phyloP scores from a whole-genome alignment of 2,113 vertebrate species.

The Seriola quinqueradiata region DNA sequence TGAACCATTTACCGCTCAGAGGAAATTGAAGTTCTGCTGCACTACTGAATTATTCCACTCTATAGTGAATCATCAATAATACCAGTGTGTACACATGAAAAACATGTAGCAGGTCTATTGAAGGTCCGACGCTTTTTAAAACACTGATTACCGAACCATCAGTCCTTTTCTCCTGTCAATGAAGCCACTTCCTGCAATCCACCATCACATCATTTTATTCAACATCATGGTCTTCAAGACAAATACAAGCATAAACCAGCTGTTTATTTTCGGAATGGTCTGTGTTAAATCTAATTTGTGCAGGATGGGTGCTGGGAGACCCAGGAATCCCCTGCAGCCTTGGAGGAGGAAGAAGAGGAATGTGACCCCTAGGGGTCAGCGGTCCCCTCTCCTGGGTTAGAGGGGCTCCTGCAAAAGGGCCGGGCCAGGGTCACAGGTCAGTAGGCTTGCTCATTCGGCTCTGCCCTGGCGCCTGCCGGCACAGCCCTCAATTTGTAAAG shows the following conservation, averaged over 20 bases:
- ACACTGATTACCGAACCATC: not conserved
- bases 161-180: constrained; percentile 12
- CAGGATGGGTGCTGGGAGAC: constrained; percentile 78
- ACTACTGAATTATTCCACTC: not conserved
- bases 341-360: constrained; percentile 82
- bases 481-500: constrained; percentile 88
- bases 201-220: constrained; percentile 46
- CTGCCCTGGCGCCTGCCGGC: constrained; percentile 89
- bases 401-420: constrained; percentile 77
- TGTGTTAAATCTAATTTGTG: constrained; percentile 85
- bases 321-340: constrained; percentile 83
- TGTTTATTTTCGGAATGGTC: constrained; percentile 84
- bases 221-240: constrained; percentile 51
- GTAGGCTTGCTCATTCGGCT: constrained; percentile 81
- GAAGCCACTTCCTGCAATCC: constrained; percentile 9
- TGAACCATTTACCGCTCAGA: not conserved
- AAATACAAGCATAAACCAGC: constrained; percentile 72
- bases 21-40: not conserved
- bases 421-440: constrained; percentile 86
- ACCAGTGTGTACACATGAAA: not conserved
- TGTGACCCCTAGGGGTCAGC: constrained; percentile 84
- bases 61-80: not conserved
- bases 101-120: not conserved
- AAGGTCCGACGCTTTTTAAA: not conserved
- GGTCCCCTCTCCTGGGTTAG: constrained; percentile 80